Evolutionary conservation across 2,888 invertebrate genomes (phyloP).

Genomic region (Yponomeuta sedellus): DNA sequence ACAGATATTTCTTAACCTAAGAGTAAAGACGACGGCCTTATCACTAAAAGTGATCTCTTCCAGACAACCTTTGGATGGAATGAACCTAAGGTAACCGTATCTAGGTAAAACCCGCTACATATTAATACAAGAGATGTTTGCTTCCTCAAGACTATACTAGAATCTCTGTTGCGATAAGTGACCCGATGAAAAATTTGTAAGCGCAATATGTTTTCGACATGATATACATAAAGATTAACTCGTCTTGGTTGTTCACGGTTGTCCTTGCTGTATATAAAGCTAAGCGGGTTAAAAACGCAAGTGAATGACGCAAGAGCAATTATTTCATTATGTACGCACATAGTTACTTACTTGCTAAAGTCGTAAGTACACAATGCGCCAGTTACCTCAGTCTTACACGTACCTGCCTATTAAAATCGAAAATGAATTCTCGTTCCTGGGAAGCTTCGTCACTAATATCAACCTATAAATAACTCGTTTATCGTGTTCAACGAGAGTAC

Average conservation of each 20-base stretch:
- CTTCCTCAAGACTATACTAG: no score
- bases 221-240: neutral
- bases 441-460: neutral
- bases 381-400: neutral
- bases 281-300: conserved; percentile 4
- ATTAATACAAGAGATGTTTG: no score
- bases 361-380: neutral
- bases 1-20: no score
- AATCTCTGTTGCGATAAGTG: no score
- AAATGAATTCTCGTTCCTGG: neutral
- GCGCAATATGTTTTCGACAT: neutral
- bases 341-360: conserved; percentile 7
- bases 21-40: no score
- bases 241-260: neutral
- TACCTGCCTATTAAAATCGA: neutral
- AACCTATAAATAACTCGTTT: neutral
- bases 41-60: no score
- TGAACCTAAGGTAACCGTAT: no score
- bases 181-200: neutral
- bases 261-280: conserved; percentile 1
- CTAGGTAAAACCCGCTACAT: no score
- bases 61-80: no score
- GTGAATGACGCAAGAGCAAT: conserved; percentile 2
- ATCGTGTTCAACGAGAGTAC: neutral
- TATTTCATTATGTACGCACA: conserved; percentile 9